Conservation (phyloP, 2,888 invertebrate genomes). For the Cheilosia pagana region DNA sequence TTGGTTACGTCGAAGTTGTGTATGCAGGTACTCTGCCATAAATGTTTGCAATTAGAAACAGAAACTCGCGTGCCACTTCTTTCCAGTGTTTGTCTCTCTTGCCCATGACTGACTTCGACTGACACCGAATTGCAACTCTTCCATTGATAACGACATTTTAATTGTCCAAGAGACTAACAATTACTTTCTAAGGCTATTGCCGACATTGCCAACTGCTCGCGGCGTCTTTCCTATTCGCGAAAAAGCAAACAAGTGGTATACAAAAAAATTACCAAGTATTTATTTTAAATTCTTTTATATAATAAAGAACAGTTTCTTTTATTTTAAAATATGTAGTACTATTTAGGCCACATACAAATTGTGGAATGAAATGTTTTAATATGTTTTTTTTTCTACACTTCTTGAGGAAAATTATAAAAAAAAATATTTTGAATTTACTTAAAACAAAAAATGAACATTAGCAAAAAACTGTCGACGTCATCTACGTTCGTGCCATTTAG, state of each 20-base stretch:
- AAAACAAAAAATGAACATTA: constrained; percentile 49
- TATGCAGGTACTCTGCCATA: too few species aligned
- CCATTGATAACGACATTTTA: too few species aligned
- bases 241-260: not conserved
- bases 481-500: constrained; percentile 16
- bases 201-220: too few species aligned
- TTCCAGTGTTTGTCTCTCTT: too few species aligned
- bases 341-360: constrained; percentile 63
- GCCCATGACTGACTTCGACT: too few species aligned
- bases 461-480: constrained; percentile 64
- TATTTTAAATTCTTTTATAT: constrained; percentile 25
- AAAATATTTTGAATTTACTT: constrained; percentile 42
- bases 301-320: constrained; percentile 30
- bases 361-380: constrained; percentile 64
- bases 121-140: too few species aligned
- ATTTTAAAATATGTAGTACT: constrained; percentile 32
- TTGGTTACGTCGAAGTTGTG: too few species aligned
- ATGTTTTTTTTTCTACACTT: constrained; percentile 27
- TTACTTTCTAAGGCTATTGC: too few species aligned
- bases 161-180: too few species aligned
- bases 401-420: constrained; percentile 21
- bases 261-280: constrained; percentile 36
- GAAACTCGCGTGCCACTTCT: too few species aligned
- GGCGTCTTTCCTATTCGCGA: not conserved
- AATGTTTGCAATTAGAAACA: too few species aligned